Conservation (phyloP, 35 echinoderm and acorn worm species). For the Eucidaris tribuloides region DNA sequence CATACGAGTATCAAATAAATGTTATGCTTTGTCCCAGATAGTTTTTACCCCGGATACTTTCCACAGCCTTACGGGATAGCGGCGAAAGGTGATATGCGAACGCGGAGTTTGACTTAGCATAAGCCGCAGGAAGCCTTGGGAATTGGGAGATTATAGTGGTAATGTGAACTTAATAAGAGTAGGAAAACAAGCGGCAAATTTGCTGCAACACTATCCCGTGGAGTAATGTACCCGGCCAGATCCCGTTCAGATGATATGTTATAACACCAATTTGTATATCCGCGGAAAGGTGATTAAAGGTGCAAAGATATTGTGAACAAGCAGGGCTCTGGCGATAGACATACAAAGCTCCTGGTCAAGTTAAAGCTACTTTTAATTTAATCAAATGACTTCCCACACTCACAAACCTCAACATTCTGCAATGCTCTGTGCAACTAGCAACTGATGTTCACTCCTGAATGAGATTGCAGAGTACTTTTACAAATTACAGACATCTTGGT, state of each 20-base stretch:
- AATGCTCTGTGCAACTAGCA: too few species aligned
- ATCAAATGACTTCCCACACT: too few species aligned
- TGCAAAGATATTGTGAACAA: too few species aligned
- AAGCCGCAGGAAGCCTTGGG: not conserved
- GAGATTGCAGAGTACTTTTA: too few species aligned
- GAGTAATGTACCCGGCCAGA: not conserved
- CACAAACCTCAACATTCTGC: too few species aligned
- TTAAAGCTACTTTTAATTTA: too few species aligned
- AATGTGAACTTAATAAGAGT: slow-evolving; percentile 21
- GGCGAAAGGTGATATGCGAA: slow-evolving; percentile 13
- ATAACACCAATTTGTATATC: slow-evolving; percentile 13
- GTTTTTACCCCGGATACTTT: not conserved
- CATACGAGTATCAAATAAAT: not conserved
- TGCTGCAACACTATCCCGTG: not conserved
- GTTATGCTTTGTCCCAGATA: not conserved
- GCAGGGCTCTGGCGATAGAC: not conserved
- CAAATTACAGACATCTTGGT: too few species aligned
- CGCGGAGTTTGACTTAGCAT: not conserved
- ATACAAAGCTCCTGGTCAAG: too few species aligned
- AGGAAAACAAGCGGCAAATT: slow-evolving; percentile 30
- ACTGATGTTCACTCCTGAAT: too few species aligned
- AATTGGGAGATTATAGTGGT: slow-evolving; percentile 12
- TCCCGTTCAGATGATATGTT: not conserved
- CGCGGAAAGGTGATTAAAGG: slow-evolving; percentile 11
- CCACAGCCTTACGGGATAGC: not conserved